Evolutionary conservation across 2,888 invertebrate genomes (phyloP).

Genomic region (Eurois occulta): DNA sequence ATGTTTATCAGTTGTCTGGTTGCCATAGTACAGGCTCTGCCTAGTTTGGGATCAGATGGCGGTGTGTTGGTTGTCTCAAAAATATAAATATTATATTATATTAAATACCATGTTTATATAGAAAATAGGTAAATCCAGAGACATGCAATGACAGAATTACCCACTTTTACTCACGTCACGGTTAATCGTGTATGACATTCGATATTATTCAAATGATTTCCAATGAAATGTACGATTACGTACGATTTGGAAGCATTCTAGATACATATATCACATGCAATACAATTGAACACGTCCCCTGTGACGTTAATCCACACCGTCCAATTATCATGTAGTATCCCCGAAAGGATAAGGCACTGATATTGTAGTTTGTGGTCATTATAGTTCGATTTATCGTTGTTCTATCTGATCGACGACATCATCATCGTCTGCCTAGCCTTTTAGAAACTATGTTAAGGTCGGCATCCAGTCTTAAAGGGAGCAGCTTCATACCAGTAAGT

Average conservation of each 20-base stretch:
- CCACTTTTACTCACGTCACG: background rate
- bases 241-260: background rate
- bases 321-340: conserved; percentile 44
- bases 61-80: too few relatives aligned
- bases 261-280: conserved; percentile 19
- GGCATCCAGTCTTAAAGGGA: background rate
- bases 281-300: conserved; percentile 31
- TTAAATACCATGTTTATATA: background rate
- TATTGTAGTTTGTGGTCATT: conserved; percentile 11
- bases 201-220: background rate
- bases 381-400: conserved; percentile 9
- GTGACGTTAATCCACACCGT: conserved; percentile 41
- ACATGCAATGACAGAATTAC: background rate
- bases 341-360: conserved; percentile 23
- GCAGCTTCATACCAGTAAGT: background rate
- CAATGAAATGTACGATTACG: background rate
- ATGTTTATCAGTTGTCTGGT: too few relatives aligned
- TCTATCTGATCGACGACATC: background rate
- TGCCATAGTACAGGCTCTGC: too few relatives aligned
- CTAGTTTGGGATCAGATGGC: too few relatives aligned
- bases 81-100: too few relatives aligned
- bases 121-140: background rate
- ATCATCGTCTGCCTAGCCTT: background rate
- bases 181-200: background rate
- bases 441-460: background rate